Base-by-base conservation (phyloP, 2,888 invertebrate genomes). In the Plagodis dolabraria region DNA sequence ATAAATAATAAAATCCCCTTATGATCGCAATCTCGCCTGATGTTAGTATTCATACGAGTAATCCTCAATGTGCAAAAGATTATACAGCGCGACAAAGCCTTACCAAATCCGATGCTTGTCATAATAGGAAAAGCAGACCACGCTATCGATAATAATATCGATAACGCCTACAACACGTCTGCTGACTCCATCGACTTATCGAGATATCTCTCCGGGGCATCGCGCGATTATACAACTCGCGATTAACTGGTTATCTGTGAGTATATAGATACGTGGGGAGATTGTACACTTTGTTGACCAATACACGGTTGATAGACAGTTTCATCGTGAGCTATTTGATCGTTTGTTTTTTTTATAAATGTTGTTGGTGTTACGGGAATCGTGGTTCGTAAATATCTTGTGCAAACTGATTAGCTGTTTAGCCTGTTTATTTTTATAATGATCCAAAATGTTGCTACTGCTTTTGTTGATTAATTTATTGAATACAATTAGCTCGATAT, bases 111-210 rank as follows among this genome's bases (percentile, higher is more conserved):
- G 49, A 51, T 43, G 51, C 38, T 38, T 61, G 52, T 61, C 54
- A 53, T 53, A 64, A 60, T 52, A 49, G 64, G 49, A 56, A 57
- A 57, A 33, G 49, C 56, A 55, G 47, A 56, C 52, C 62, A 65
- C 49, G 33, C 58, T 59, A 57, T 59, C 53, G 56, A 65, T 57
- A 46, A 45, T 47, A 47, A 46, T 45, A 57, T 63, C 68, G 69
- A 65, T 68, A 68, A 75, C 83, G 74, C 84, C 83, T 79, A 82
- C 81, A 73, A 75, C 78, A 74, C 76, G 78, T 72, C 72, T 71
- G 69, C 72, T 69, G 72, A 79, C 44, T 47, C 44, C 46, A 38
- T 36, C 55, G 52, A 53, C 56, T 56, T 61, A 61, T 80, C 74
- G 70, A 70, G 74, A 62, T 74, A 74, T 79, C 80, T 77, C 70